Conservation (phyloP, 2,888 invertebrate genomes). For the Parthenolecanium corni region DNA sequence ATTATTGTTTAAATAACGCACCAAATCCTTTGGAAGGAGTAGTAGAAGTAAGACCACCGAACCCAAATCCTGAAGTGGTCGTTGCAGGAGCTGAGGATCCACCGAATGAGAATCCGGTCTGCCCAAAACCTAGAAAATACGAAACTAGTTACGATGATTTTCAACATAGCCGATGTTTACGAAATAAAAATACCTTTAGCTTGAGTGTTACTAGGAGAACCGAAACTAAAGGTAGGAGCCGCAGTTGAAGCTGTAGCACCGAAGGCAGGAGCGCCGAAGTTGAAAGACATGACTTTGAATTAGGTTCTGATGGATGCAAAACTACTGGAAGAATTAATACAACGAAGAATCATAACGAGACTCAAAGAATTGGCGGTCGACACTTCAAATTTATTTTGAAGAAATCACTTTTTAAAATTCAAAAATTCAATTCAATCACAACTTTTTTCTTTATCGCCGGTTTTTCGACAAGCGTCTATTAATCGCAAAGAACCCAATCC, state of each 20-base stretch:
- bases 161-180: not conserved
- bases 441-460: too few species aligned
- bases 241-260: constrained; percentile 40
- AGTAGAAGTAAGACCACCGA: constrained; percentile 37
- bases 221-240: constrained; percentile 35
- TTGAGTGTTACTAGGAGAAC: constrained; percentile 31
- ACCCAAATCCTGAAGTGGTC: constrained; percentile 35
- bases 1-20: not conserved
- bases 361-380: too few species aligned
- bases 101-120: constrained; percentile 10
- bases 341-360: too few species aligned
- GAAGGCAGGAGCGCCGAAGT: constrained; percentile 33
- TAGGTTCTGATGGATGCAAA: too few species aligned
- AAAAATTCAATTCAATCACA: too few species aligned
- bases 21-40: constrained; percentile 39
- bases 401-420: too few species aligned
- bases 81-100: not conserved
- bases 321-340: too few species aligned
- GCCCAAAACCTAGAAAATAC: not conserved
- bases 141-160: not conserved
- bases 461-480: too few species aligned
- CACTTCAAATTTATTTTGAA: too few species aligned
- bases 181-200: constrained; percentile 1
- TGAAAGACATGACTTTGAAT: constrained; percentile 12
- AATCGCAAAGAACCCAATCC: too few species aligned